phyloP scores from a whole-genome alignment of 2,888 invertebrate genomes.

The Tiphia femorata region DNA sequence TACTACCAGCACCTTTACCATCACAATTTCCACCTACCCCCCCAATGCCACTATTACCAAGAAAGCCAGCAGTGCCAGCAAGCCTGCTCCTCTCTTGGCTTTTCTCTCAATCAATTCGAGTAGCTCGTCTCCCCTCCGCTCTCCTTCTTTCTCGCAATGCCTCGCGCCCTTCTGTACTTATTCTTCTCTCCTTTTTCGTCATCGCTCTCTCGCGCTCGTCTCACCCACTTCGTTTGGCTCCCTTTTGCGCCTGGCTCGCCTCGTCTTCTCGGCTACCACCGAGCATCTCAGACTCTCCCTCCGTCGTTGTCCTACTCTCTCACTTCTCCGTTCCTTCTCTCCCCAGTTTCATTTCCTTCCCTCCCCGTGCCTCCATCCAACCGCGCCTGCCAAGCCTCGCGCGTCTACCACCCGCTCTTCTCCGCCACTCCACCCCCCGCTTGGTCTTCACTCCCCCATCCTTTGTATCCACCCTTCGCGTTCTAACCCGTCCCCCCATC shows the following conservation, averaged over 20 bases:
- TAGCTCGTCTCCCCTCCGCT: too few species aligned
- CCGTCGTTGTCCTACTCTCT: neutral
- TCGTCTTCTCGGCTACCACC: too few species aligned
- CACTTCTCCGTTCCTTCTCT: neutral
- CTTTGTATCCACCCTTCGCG: neutral
- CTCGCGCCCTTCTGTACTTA: conserved; percentile 8
- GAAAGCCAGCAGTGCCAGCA: too few species aligned
- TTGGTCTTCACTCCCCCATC: neutral
- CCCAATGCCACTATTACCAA: conserved; percentile 11
- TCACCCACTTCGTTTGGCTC: conserved; percentile 2
- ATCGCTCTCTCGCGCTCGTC: conserved; percentile 2
- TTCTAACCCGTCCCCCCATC: neutral
- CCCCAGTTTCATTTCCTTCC: neutral
- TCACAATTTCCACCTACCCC: conserved; percentile 27
- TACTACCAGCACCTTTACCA: conserved; percentile 14
- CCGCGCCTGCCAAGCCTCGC: neutral
- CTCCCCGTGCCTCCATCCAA: neutral
- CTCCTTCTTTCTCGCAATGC: conserved; percentile 21
- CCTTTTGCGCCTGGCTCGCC: conserved; percentile 2
- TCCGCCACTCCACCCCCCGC: neutral
- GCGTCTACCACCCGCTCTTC: neutral
- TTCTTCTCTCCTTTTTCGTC: conserved; percentile 11
- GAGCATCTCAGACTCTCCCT: neutral
- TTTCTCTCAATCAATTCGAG: conserved; percentile 58
- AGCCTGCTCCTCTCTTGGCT: conserved; percentile 50